Base-by-base conservation (phyloP, 2,113 vertebrate species). In the Terrapene triunguis region DNA sequence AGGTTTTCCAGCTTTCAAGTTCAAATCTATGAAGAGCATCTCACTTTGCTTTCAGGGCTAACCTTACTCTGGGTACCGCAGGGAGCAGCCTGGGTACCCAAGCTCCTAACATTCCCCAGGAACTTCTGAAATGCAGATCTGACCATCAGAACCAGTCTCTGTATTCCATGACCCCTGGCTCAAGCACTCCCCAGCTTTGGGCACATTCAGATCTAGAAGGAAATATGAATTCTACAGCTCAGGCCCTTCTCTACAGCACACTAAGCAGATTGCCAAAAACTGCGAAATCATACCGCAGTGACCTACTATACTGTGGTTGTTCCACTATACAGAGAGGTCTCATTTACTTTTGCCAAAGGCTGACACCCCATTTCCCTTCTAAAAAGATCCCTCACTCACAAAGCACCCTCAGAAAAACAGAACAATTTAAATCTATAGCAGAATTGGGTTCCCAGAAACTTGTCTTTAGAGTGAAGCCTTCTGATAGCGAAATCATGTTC, bases 291-390 rank as follows among this genome's bases (percentile, higher is more conserved):
- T 65, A 74, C 17, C 29, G n/a, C 32, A 47, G 32, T 0, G 86
- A 62, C 27, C 76, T 91, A 38, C 25, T 27, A 91, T 35, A 91
- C 81, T 53, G 80, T 24, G 74, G 74, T 21, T 24, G 21, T 74
- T 44, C 22, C 17, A 35, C 59, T n/a, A 88, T 78, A 79, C 12
- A 47, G 47, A 48, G 27, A 80, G 16, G 42, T 80, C 82, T 69
- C 6, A 89, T 87, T 87, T 94, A 74, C 81, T 89, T 29, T 38
- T 86, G 50, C 57, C 84, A 92, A 96, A 96, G 81, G 38, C 12
- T 14, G 76, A 74, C 19, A 86, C 47, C 83, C 69, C 32, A 50
- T 81, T 53, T 62, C 42, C 89, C 35, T 82, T 81, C 29, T 48
- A 47, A 76, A 47, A 80, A 62, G 48, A 90, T 55, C 95, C 92